These are phyloP conservation scores for Colletes latitarsis DNA, from an alignment of 1,140 invertebrate genomes.

Conservation along the genomic window DNA sequence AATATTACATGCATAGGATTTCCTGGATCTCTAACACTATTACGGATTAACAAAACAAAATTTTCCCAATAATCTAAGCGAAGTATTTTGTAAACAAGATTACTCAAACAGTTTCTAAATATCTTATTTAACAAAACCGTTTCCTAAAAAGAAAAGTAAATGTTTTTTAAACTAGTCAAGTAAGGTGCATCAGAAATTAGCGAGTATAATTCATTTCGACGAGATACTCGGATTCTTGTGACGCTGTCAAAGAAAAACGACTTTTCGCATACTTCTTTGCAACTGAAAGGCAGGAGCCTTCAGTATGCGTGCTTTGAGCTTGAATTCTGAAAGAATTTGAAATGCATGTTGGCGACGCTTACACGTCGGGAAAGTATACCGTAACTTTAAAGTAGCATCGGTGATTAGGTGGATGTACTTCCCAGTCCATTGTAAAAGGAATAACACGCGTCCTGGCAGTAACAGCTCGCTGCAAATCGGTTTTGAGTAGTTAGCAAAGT, in stretches of 20 bases:
- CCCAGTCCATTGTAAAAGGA: slow-evolving; percentile 16
- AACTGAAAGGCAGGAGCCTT: background rate
- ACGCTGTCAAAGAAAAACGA: background rate
- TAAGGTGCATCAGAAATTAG: background rate
- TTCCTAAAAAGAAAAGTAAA: no score
- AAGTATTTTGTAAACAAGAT: no score
- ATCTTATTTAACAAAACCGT: no score
- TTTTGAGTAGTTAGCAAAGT: slow-evolving; percentile 42
- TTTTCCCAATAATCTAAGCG: no score
- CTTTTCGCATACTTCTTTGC: background rate
- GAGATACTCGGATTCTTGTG: background rate
- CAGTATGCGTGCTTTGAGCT: background rate
- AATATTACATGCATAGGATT: no score
- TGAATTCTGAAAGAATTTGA: slow-evolving; percentile 26
- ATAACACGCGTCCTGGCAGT: slow-evolving; percentile 26
- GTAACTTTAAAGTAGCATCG: slow-evolving; percentile 5
- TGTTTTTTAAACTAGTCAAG: no score
- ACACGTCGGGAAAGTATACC: background rate
- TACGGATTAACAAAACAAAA: no score
- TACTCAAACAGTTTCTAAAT: no score
- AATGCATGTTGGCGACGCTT: background rate
- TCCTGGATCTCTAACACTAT: no score
- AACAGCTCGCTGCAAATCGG: slow-evolving; percentile 46
- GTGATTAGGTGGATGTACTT: slow-evolving; percentile 30
- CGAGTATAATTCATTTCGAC: background rate